A percentile compares a stretch with the other conserved stretches of the same genome.
Evolutionary conservation across 2,113 vertebrate genomes (phyloP).

Genomic region (Anser brachyrhynchus): DNA sequence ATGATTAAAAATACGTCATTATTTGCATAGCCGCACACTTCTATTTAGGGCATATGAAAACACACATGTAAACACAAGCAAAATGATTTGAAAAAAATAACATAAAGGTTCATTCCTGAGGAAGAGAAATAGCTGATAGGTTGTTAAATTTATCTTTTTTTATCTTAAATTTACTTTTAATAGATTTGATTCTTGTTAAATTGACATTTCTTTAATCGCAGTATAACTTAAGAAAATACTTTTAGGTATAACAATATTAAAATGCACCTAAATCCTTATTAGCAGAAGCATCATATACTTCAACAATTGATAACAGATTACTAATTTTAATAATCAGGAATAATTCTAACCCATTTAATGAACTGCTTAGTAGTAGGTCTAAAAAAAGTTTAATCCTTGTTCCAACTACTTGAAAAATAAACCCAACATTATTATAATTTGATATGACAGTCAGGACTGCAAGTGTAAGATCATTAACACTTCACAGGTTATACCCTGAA

Average conservation of each 20-base stretch:
- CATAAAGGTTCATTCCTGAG: neutral
- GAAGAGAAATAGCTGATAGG: neutral
- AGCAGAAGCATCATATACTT: neutral
- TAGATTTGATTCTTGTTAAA: neutral
- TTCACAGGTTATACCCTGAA: slow-evolving; percentile 76
- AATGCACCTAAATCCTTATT: neutral
- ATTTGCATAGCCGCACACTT: neutral
- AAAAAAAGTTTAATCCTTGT: slow-evolving; percentile 59
- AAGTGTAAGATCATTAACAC: slow-evolving; percentile 75
- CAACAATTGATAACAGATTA: slow-evolving; percentile 3
- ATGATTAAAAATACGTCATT: neutral
- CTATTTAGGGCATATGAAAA: neutral
- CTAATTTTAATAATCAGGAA: slow-evolving; percentile 41
- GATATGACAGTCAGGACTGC: slow-evolving; percentile 70
- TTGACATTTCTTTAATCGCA: neutral
- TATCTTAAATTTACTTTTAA: neutral
- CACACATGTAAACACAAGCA: neutral
- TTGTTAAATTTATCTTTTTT: neutral
- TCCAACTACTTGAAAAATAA: slow-evolving; percentile 71
- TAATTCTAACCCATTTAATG: slow-evolving; percentile 24
- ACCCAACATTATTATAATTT: slow-evolving; percentile 62
- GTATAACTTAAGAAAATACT: neutral
- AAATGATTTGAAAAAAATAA: neutral
- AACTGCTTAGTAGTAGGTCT: slow-evolving; percentile 44
- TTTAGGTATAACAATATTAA: neutral